A percentile compares a stretch with the other conserved stretches of the same genome.
Conservation (phyloP, 2,113 vertebrate species). For the Crotalus tigris region DNA sequence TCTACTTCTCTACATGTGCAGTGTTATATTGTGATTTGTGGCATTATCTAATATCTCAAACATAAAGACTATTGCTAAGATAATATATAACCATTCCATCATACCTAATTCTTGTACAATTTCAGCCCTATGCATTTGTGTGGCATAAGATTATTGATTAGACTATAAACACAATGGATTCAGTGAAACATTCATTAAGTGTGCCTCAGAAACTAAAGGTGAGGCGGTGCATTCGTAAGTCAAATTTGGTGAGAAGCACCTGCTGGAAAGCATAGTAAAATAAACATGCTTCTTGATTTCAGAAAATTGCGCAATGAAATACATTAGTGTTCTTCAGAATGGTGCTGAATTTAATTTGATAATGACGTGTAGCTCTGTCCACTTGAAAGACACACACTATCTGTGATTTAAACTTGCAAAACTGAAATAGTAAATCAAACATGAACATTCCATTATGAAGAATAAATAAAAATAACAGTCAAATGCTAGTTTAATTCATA, state of each 20-base stretch:
- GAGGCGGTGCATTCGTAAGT: background rate
- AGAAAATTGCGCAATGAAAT: background rate
- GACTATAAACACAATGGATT: background rate
- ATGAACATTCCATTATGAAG: background rate
- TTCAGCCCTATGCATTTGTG: background rate
- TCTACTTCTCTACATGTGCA: background rate
- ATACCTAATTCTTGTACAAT: background rate
- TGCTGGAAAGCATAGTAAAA: background rate
- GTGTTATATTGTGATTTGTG: background rate
- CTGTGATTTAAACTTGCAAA: slow-evolving; percentile 7
- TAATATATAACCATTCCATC: background rate
- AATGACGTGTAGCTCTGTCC: background rate
- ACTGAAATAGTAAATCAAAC: slow-evolving; percentile 10
- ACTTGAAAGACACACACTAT: background rate
- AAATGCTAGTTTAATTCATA: background rate
- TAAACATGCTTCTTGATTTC: background rate
- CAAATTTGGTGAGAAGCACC: background rate
- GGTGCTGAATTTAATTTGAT: background rate
- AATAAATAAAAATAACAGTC: background rate
- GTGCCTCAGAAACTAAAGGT: background rate
- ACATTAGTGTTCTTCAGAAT: background rate
- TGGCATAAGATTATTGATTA: background rate
- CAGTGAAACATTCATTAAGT: background rate
- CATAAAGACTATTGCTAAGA: background rate
- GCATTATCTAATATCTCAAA: background rate